Percentiles rank a stretch among this genome's conserved stretches.
These are phyloP conservation scores for Campopleginae sp. DNA, from an alignment of 2,888 invertebrate genomes.

Conservation along the genomic window DNA sequence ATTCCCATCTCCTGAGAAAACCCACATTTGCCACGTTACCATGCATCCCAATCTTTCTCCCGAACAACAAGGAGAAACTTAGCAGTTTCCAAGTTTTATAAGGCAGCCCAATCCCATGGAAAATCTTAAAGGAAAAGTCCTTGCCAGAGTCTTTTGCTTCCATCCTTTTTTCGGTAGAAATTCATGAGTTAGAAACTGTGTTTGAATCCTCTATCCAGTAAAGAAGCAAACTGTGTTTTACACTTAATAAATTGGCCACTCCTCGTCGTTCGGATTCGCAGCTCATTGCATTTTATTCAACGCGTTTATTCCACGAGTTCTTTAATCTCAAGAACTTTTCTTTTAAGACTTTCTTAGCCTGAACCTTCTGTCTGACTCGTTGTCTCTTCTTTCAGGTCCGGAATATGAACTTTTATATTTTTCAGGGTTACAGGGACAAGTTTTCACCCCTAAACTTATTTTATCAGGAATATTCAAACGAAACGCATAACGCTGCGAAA, in stretches of 20 bases:
- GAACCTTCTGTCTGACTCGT: not conserved
- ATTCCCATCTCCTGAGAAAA: conserved; percentile 83
- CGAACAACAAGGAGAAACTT: conserved; percentile 14
- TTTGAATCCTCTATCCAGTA: not conserved
- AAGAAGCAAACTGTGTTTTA: not conserved
- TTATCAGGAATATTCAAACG: not conserved
- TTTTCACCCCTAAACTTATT: not conserved
- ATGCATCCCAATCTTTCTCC: conserved; percentile 67
- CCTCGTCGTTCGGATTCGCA: not conserved
- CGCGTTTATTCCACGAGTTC: not conserved
- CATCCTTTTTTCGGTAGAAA: not conserved
- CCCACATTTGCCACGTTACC: conserved; percentile 81
- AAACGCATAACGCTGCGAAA: not conserved
- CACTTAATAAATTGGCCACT: not conserved
- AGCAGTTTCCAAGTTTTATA: not conserved
- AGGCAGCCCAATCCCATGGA: not conserved
- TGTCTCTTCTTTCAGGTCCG: not conserved
- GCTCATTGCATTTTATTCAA: not conserved
- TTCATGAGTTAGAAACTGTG: not conserved
- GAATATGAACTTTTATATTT: not conserved
- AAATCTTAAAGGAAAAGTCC: not conserved
- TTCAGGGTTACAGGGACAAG: not conserved
- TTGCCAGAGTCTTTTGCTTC: not conserved
- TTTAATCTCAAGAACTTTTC: not conserved
- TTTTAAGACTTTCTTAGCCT: not conserved